Conservation (phyloP, 2,888 invertebrate genomes). For the Alitta virens region DNA sequence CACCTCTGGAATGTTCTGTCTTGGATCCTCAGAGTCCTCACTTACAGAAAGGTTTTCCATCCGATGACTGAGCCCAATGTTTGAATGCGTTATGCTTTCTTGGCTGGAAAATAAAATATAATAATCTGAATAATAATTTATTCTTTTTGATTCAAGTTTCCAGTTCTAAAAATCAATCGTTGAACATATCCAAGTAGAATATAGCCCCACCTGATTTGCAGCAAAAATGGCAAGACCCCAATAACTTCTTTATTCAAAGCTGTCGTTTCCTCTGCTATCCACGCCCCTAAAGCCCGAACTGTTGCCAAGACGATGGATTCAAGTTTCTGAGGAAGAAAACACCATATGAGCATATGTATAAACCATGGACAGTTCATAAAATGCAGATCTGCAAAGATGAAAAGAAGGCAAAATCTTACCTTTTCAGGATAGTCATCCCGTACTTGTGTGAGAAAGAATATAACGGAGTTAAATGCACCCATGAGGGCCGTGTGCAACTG, state of each 20-base stretch:
- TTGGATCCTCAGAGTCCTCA: too few relatives aligned
- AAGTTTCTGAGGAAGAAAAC: background rate
- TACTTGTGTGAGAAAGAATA: constrained; percentile 36
- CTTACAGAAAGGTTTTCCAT: too few relatives aligned
- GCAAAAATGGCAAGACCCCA: constrained; percentile 23
- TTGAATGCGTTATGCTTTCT: too few relatives aligned
- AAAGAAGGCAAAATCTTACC: constrained; percentile 1
- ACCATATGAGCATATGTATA: background rate
- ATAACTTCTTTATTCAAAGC: constrained; percentile 26
- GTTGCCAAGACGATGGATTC: constrained; percentile 19
- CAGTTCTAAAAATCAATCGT: too few relatives aligned
- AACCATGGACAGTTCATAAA: too few relatives aligned
- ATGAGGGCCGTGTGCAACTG: constrained; percentile 79
- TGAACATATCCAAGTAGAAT: background rate
- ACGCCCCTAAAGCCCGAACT: constrained; percentile 23
- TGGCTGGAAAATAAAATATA: too few relatives aligned
- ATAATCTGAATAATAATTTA: too few relatives aligned
- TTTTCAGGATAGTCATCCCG: constrained; percentile 3
- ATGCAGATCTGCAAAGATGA: too few relatives aligned
- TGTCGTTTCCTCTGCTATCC: constrained; percentile 26
- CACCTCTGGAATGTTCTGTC: constrained; percentile 64
- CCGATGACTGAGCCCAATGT: too few relatives aligned
- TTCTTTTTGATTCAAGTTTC: too few relatives aligned
- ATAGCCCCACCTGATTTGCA: constrained; percentile 19
- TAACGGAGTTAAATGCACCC: constrained; percentile 45